Evolutionary conservation across 2,113 vertebrate genomes (phyloP).

Genomic region (Paratilapia polleni): DNA sequence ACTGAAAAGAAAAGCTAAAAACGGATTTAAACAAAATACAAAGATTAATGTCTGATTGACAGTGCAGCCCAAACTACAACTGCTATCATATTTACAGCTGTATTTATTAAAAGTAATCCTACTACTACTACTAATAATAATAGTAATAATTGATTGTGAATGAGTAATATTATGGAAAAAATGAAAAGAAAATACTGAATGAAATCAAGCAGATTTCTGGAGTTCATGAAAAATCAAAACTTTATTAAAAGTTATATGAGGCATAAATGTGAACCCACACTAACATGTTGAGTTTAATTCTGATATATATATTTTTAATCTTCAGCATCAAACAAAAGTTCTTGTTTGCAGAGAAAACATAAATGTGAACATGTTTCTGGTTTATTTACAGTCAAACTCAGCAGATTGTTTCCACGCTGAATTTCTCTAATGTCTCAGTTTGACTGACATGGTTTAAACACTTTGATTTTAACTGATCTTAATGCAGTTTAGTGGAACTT

Average conservation of each 20-base stretch:
- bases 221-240: accelerated
- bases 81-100: neutral
- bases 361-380: accelerated
- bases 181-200: neutral
- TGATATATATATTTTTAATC: neutral
- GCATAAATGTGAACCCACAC: neutral
- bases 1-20: too few relatives aligned
- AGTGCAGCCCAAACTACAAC: accelerated
- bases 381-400: neutral
- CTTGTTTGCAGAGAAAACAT: neutral
- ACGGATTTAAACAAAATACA: too few relatives aligned
- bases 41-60: neutral
- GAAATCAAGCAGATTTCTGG: too few relatives aligned
- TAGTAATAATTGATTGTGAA: accelerated
- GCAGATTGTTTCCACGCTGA: neutral
- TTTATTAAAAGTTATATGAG: neutral
- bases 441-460: too few relatives aligned
- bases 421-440: too few relatives aligned
- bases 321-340: neutral
- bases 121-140: neutral
- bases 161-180: neutral
- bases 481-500: too few relatives aligned
- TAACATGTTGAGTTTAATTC: neutral
- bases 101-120: too few relatives aligned
- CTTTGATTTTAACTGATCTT: too few relatives aligned